phyloP scores from a whole-genome alignment of 2,888 invertebrate species.

The Ophion obscuratus region DNA sequence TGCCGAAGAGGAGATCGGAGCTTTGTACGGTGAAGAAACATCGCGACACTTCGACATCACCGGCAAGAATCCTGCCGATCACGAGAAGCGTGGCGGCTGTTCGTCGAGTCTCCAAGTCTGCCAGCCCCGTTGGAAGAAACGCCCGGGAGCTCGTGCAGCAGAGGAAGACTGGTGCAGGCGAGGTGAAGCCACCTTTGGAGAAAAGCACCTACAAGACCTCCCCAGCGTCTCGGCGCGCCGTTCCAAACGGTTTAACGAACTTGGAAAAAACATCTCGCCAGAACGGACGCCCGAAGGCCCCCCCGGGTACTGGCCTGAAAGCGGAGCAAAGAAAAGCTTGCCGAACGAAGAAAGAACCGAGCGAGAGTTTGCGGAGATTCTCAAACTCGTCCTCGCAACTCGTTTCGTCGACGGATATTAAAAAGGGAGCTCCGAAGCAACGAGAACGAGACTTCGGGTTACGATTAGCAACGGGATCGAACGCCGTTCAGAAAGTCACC shows the following conservation, averaged over 20 bases:
- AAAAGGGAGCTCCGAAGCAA: conserved; percentile 76
- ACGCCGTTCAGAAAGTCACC: conserved; percentile 65
- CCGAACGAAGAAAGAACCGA: conserved; percentile 75
- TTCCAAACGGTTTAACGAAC: conserved; percentile 27
- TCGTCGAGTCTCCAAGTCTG: conserved; percentile 63
- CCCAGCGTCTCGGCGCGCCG: conserved; percentile 37
- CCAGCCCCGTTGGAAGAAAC: conserved; percentile 69
- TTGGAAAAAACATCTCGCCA: conserved; percentile 53
- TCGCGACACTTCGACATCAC: conserved; percentile 45
- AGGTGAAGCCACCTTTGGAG: conserved; percentile 67
- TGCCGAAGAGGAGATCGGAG: conserved; percentile 71
- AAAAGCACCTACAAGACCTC: conserved; percentile 59
- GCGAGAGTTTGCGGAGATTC: conserved; percentile 77
- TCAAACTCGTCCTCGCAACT: conserved; percentile 85
- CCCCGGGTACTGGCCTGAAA: conserved; percentile 38
- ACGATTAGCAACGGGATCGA: conserved; percentile 52
- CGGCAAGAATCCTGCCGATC: conserved; percentile 12
- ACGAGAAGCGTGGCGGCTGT: neutral
- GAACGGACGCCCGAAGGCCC: conserved; percentile 52
- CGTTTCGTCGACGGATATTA: conserved; percentile 86
- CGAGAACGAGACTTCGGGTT: conserved; percentile 47
- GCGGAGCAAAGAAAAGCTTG: conserved; percentile 68
- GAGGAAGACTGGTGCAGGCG: conserved; percentile 41
- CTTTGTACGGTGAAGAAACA: conserved; percentile 62
- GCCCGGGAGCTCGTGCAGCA: conserved; percentile 36